Conservation (phyloP, 2,113 vertebrate genomes). For the Glaucomys volans region DNA sequence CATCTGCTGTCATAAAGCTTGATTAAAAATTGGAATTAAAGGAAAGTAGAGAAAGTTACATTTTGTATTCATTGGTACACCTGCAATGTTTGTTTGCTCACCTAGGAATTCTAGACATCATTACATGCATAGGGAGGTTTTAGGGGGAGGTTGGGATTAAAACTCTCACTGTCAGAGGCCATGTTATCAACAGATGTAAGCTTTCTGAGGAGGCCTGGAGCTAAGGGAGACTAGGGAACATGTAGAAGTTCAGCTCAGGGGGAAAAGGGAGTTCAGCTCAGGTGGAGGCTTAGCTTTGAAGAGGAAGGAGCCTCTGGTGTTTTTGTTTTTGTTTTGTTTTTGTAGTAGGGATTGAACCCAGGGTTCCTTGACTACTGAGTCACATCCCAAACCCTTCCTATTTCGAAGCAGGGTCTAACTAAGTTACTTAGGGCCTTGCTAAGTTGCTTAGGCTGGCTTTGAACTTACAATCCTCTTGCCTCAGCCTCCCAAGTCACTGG, state of each 20-base stretch:
- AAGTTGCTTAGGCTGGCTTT: too few species aligned
- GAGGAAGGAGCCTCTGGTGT: not conserved
- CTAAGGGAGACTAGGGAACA: not conserved
- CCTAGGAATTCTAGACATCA: not conserved
- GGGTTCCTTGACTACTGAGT: too few species aligned
- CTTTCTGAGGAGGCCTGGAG: not conserved
- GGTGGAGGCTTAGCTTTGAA: not conserved
- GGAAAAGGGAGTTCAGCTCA: not conserved
- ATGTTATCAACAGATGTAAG: not conserved
- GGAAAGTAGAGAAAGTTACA: slow-evolving; percentile 9
- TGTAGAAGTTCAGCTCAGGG: not conserved
- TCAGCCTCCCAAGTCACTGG: too few species aligned
- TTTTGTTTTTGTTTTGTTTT: not conserved
- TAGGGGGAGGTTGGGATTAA: not conserved
- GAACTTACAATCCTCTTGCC: too few species aligned
- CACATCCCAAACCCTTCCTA: too few species aligned
- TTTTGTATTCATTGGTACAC: slow-evolving; percentile 9
- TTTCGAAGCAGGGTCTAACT: too few species aligned
- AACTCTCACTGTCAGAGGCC: not conserved
- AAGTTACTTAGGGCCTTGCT: too few species aligned
- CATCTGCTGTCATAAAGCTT: not conserved
- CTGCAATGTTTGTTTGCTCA: not conserved
- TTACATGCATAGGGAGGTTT: not conserved
- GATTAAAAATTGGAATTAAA: slow-evolving; percentile 28
- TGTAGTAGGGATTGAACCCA: too few species aligned